Percentiles rank a stretch among this genome's conserved stretches.
phyloP scores from a whole-genome alignment of 2,113 vertebrate genomes.

The Brachypteracias leptosomus region DNA sequence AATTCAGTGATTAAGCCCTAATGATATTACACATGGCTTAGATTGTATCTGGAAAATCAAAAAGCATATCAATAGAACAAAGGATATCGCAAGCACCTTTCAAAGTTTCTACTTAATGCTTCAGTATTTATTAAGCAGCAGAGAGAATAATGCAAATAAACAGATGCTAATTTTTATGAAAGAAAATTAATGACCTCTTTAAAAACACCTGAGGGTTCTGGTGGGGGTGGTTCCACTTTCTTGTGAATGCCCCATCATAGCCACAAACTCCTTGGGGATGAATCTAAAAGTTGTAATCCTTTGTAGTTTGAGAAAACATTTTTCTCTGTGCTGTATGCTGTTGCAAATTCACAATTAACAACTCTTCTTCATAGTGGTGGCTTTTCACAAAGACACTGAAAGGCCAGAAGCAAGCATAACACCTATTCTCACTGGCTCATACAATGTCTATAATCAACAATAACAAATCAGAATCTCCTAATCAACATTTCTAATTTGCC shows the following conservation, averaged over 20 bases:
- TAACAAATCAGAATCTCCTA: neutral
- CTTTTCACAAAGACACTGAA: neutral
- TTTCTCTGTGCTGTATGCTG: neutral
- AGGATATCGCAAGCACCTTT: neutral
- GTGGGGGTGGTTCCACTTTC: neutral
- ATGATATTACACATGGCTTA: neutral
- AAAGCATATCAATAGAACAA: neutral
- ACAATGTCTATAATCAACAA: accelerated
- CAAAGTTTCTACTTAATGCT: neutral
- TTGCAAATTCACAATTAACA: neutral
- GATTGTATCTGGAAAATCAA: neutral
- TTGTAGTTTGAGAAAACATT: neutral
- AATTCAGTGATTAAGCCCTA: neutral
- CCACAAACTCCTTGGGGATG: neutral
- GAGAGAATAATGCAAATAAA: neutral
- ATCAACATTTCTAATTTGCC: neutral
- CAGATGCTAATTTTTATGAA: neutral
- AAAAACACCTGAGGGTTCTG: neutral
- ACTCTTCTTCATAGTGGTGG: neutral
- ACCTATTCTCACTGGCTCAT: neutral
- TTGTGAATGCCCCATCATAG: neutral
- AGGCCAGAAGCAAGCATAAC: neutral
- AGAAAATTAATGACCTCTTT: neutral
- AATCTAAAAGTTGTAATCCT: neutral
- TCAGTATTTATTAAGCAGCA: neutral